Conservation (phyloP, 2,888 invertebrate genomes). For the Pyrrhia umbra region DNA sequence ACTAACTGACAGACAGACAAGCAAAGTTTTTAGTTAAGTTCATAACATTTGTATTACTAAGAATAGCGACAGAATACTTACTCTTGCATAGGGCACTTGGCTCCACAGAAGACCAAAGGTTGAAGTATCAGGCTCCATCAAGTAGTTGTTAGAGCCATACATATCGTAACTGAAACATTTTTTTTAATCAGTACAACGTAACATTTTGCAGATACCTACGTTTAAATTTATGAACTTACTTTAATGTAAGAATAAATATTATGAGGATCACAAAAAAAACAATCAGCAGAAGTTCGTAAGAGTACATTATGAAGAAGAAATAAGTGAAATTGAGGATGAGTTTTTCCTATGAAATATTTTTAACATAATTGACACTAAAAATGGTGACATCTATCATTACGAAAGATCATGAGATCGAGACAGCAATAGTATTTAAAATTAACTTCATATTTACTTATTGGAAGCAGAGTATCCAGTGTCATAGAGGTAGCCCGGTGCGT, state of each 20-base stretch:
- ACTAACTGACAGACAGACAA: too few species aligned
- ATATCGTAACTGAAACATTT: conserved; percentile 79
- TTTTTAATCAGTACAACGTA: background rate
- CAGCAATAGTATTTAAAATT: background rate
- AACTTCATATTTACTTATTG: conserved; percentile 70
- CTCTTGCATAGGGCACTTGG: conserved; percentile 84
- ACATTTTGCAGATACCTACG: background rate
- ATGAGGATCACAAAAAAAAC: background rate
- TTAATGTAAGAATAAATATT: background rate
- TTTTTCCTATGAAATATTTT: too few species aligned
- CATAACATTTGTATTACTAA: too few species aligned
- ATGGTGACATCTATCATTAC: too few species aligned
- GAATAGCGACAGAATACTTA: conserved; percentile 63
- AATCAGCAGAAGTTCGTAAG: conserved; percentile 1
- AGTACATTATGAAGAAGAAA: background rate
- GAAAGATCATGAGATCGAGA: too few species aligned
- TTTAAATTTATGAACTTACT: conserved; percentile 1
- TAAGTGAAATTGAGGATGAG: too few species aligned
- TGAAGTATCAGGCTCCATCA: conserved; percentile 82
- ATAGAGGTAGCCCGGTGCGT: conserved; percentile 84
- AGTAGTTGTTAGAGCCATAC: conserved; percentile 74
- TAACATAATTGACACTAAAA: too few species aligned
- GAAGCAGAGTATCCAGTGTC: conserved; percentile 72
- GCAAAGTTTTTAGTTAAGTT: too few species aligned
- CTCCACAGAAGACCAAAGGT: conserved; percentile 81